Percentiles rank a stretch among this genome's conserved stretches.
Conservation (phyloP, 2,888 invertebrate species). For the Philopedon plagiatum region DNA sequence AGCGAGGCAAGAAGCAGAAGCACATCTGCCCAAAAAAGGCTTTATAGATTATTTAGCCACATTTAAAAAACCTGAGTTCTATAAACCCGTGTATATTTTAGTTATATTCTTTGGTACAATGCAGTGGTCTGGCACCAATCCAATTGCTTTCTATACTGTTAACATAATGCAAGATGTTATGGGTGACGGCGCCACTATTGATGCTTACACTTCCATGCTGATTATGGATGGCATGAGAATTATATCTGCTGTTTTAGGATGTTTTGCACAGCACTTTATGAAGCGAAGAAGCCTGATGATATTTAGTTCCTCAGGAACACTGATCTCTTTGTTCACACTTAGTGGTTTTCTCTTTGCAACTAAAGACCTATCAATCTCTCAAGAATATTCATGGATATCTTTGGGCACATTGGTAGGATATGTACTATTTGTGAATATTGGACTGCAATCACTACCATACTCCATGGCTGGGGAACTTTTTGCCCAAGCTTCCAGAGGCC, state of each 20-base stretch:
- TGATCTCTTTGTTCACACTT: constrained; percentile 26
- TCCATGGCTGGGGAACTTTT: constrained; percentile 47
- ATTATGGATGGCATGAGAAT: constrained; percentile 44
- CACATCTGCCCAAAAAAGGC: constrained; percentile 49
- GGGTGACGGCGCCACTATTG: constrained; percentile 14
- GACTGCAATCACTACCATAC: constrained; percentile 41
- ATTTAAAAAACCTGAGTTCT: constrained; percentile 67
- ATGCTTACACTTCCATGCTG: constrained; percentile 42
- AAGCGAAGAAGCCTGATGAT: constrained; percentile 31
- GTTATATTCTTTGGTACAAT: constrained; percentile 77
- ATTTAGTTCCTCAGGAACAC: constrained; percentile 34
- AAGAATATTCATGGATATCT: constrained; percentile 22
- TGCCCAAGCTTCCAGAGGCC: constrained; percentile 32
- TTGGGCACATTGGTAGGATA: constrained; percentile 21
- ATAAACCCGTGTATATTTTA: constrained; percentile 75
- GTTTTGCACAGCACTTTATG: constrained; percentile 34
- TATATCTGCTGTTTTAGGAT: constrained; percentile 31
- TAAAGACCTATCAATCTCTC: background rate
- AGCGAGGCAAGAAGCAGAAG: constrained; percentile 64
- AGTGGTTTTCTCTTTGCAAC: constrained; percentile 22
- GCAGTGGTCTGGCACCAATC: constrained; percentile 81
- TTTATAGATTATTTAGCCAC: constrained; percentile 61
- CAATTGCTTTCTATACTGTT: constrained; percentile 80
- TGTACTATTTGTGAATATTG: constrained; percentile 31
- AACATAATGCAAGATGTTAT: constrained; percentile 33